Evolutionary conservation across 2,888 invertebrate species (phyloP).

Genomic region (Spodoptera picta): DNA sequence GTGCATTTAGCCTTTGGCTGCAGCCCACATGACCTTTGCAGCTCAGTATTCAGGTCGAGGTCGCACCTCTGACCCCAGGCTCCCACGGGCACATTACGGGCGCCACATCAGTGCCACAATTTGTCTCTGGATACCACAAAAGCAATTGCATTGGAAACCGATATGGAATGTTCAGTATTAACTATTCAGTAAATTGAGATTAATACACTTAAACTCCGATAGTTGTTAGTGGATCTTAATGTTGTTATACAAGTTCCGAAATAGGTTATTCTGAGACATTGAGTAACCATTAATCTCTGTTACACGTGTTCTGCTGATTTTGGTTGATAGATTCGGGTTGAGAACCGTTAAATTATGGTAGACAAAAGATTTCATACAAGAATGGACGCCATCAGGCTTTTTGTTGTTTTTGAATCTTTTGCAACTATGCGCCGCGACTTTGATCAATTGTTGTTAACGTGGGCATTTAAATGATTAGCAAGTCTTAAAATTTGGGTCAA

Average conservation of each 20-base stretch:
- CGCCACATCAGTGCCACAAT: conserved; percentile 51
- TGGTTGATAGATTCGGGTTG: conserved; percentile 2
- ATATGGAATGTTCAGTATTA: conserved; percentile 25
- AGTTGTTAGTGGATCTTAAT: conserved; percentile 17
- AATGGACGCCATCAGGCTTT: conserved; percentile 15
- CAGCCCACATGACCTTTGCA: conserved; percentile 68
- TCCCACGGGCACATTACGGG: conserved; percentile 59
- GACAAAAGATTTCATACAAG: conserved; percentile 15
- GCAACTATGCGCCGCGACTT: conserved; percentile 20
- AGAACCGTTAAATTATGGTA: conserved; percentile 18
- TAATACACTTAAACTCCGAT: conserved; percentile 33
- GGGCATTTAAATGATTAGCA: conserved; percentile 24
- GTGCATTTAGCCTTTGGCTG: conserved; percentile 56
- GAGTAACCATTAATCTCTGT: conserved; percentile 42
- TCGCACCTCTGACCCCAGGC: conserved; percentile 64
- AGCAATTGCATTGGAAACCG: conserved; percentile 44
- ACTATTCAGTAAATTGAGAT: conserved; percentile 41
- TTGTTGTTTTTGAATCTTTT: conserved; percentile 30
- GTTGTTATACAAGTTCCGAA: conserved; percentile 35
- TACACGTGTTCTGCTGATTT: conserved; percentile 19
- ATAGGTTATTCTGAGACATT: conserved; percentile 32
- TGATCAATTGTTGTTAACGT: conserved; percentile 15
- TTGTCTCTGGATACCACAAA: conserved; percentile 48
- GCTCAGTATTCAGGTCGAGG: conserved; percentile 75
- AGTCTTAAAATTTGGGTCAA: conserved; percentile 13